Evolutionary conservation across 2,113 vertebrate genomes (phyloP).

Genomic region (Pimephales promelas): DNA sequence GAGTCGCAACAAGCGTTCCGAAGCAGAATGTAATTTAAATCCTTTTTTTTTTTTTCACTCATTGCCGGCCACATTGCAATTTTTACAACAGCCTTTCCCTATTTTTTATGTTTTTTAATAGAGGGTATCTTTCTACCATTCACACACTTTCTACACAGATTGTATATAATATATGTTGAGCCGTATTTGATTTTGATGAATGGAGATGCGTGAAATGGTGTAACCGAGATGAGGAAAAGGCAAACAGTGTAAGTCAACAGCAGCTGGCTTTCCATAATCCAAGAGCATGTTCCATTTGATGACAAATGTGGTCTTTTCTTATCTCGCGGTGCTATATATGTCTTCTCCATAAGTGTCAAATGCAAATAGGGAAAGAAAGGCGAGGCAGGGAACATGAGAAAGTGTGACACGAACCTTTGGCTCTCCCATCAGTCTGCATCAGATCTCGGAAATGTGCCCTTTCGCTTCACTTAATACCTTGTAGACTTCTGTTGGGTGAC

Average conservation of each 20-base stretch:
- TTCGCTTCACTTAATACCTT: constrained; percentile 75
- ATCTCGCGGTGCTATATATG: constrained; percentile 64
- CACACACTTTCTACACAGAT: not conserved
- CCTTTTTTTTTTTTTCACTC: constrained; percentile 25
- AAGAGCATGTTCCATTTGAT: constrained; percentile 64
- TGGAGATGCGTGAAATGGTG: constrained; percentile 60
- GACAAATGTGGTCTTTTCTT: constrained; percentile 68
- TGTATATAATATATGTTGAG: not conserved
- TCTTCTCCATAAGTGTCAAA: constrained; percentile 63
- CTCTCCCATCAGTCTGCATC: constrained; percentile 54
- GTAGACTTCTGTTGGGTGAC: constrained; percentile 62
- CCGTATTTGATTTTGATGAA: constrained; percentile 64
- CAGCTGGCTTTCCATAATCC: constrained; percentile 65
- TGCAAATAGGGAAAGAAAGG: constrained; percentile 62
- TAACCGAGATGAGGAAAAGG: constrained; percentile 66
- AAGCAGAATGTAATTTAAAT: constrained; percentile 51
- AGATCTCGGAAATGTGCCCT: constrained; percentile 74
- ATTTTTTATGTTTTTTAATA: constrained; percentile 9
- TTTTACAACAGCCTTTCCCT: constrained; percentile 26
- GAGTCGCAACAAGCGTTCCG: constrained; percentile 43
- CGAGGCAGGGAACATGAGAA: constrained; percentile 16
- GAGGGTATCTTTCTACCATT: not conserved
- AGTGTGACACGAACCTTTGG: constrained; percentile 63
- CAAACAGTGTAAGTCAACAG: constrained; percentile 67
- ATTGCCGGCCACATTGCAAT: not conserved